phyloP scores from a whole-genome alignment of 2,888 invertebrate genomes.

The Agrotis puta region DNA sequence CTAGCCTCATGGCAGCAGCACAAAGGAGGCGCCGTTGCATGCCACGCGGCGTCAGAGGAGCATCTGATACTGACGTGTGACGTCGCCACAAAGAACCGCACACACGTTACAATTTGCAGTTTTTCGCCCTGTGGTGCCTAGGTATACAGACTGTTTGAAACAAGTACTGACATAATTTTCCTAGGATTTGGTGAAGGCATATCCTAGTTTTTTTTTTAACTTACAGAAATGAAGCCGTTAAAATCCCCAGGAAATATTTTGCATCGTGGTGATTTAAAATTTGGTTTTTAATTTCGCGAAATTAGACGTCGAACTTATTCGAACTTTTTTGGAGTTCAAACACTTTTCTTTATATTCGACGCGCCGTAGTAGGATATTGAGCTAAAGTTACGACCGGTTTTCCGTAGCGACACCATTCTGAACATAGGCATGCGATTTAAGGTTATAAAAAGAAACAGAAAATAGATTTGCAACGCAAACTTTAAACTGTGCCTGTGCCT shows the following conservation, averaged over 20 bases:
- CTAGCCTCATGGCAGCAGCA: neutral
- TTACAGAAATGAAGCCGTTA: neutral
- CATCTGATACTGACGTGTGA: conserved; percentile 66
- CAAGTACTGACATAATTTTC: neutral
- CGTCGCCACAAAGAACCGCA: conserved; percentile 67
- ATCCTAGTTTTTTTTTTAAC: neutral
- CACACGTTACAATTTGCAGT: conserved; percentile 55
- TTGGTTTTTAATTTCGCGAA: neutral
- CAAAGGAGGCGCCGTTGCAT: conserved; percentile 48
- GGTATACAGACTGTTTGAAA: conserved; percentile 11
- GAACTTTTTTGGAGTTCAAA: neutral
- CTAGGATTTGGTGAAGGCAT: neutral
- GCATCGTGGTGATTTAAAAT: neutral
- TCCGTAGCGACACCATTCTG: too few relatives aligned
- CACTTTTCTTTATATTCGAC: neutral
- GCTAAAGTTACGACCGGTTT: too few relatives aligned
- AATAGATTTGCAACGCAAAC: too few relatives aligned
- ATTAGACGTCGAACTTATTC: too few relatives aligned
- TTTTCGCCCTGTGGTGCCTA: conserved; percentile 48
- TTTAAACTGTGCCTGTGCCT: too few relatives aligned
- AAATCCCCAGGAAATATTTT: neutral
- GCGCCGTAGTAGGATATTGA: too few relatives aligned
- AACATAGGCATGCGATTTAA: too few relatives aligned
- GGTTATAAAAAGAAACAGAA: too few relatives aligned
- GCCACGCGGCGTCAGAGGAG: conserved; percentile 43